Percentiles rank a stretch among this genome's conserved stretches.
phyloP scores from a whole-genome alignment of 2,797 vertebrate genomes.

The Sparus aurata region DNA sequence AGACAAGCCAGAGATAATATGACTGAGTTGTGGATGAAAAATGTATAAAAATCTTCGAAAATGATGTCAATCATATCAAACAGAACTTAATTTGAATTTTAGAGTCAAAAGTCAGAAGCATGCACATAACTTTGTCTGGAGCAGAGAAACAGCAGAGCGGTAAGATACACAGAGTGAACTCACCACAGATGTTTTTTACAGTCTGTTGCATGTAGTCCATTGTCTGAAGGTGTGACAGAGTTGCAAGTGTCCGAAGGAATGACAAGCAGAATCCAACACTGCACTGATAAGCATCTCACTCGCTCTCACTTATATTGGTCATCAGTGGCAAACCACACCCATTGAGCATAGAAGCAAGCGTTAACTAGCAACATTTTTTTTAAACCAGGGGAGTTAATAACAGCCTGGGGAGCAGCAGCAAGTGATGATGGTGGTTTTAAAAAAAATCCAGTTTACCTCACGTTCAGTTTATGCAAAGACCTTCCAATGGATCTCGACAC shows the following conservation, averaged over 20 bases:
- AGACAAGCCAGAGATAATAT: neutral
- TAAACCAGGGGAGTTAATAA: neutral
- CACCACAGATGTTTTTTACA: constrained; percentile 24
- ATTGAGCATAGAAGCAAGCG: too few species aligned
- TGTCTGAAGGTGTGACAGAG: constrained; percentile 21
- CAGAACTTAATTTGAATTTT: neutral
- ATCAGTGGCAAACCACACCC: neutral
- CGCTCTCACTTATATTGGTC: neutral
- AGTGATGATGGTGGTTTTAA: too few species aligned
- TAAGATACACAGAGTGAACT: constrained; percentile 29
- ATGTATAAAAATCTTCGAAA: neutral
- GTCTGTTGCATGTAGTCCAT: constrained; percentile 51
- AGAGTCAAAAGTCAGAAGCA: neutral
- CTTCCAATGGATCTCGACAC: neutral
- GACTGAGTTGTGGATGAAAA: neutral
- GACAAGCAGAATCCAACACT: constrained; percentile 34
- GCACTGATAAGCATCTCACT: constrained; percentile 19
- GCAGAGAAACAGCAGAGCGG: neutral
- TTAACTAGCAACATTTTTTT: neutral
- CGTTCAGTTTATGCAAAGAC: neutral
- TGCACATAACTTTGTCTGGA: neutral
- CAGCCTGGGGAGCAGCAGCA: neutral
- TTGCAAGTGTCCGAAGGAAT: constrained; percentile 38
- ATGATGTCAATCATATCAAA: neutral
- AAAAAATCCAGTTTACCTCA: neutral